A percentile compares a stretch with the other conserved stretches of the same genome.
These are phyloP conservation scores for Oasisia sp. DNA, from an alignment of 2,888 invertebrate genomes.

Conservation along the genomic window DNA sequence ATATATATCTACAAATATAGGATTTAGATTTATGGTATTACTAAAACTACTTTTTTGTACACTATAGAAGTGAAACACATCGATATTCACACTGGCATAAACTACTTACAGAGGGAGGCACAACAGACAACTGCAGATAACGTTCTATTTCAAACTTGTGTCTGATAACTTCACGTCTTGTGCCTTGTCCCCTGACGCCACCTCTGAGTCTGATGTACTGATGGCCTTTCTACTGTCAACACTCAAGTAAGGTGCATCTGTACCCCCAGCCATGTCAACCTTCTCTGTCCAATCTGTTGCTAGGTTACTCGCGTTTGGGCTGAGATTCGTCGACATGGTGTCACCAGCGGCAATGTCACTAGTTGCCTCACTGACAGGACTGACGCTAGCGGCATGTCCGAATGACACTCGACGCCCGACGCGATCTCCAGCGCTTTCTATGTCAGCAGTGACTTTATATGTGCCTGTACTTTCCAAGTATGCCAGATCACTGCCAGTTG, in stretches of 20 bases:
- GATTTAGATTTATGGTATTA: too few relatives aligned
- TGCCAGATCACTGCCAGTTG: too few relatives aligned
- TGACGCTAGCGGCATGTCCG: background rate
- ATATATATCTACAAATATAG: too few relatives aligned
- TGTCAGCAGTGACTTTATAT: background rate
- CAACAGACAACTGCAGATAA: background rate
- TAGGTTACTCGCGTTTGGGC: background rate
- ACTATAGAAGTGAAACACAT: too few relatives aligned
- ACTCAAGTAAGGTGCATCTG: background rate
- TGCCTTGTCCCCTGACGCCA: background rate
- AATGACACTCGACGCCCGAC: background rate
- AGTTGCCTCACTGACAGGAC: background rate
- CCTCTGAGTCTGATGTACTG: background rate
- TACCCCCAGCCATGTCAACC: background rate
- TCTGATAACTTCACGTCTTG: background rate
- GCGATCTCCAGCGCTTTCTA: background rate
- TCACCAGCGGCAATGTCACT: background rate
- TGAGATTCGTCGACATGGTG: background rate
- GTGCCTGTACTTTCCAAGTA: background rate
- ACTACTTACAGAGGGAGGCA: background rate
- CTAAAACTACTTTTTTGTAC: too few relatives aligned
- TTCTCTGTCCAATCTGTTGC: background rate
- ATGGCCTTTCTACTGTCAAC: too few relatives aligned
- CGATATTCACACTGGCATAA: too few relatives aligned
- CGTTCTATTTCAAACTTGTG: background rate